Evolutionary conservation across 1,140 invertebrate species (phyloP).

Genomic region (Monochamus saltuarius): DNA sequence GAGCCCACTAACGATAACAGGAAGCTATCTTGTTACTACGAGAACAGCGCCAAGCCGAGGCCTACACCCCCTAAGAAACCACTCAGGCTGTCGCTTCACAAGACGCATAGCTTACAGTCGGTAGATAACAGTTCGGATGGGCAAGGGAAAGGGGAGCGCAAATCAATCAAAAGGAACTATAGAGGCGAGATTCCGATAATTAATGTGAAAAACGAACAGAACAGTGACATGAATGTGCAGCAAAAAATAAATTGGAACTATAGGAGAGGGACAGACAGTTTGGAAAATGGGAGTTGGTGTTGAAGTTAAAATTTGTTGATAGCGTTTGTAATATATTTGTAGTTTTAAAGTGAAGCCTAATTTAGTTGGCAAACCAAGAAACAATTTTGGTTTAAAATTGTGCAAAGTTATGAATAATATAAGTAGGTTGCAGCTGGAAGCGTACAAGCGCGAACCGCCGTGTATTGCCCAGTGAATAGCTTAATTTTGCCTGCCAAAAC

Average conservation of each 20-base stretch:
- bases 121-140: constrained; percentile 55
- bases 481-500: too few species aligned
- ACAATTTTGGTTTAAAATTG: too few species aligned
- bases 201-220: constrained; percentile 20
- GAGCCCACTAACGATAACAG: constrained; percentile 58
- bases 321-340: not conserved
- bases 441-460: too few species aligned
- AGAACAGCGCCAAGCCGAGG: constrained; percentile 49
- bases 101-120: constrained; percentile 78
- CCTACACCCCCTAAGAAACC: constrained; percentile 84
- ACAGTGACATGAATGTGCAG: constrained; percentile 24
- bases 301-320: too few species aligned
- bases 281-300: constrained; percentile 41
- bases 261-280: constrained; percentile 30
- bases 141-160: constrained; percentile 34
- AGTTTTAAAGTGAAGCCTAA: not conserved
- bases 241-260: constrained; percentile 33
- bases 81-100: constrained; percentile 74
- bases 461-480: too few species aligned
- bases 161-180: constrained; percentile 56
- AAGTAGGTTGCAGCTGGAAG: too few species aligned
- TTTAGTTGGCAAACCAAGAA: not conserved
- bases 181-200: constrained; percentile 56
- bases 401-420: too few species aligned
- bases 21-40: constrained; percentile 42